phyloP scores from a whole-genome alignment of 2,888 invertebrate genomes.

The Patella caerulea region DNA sequence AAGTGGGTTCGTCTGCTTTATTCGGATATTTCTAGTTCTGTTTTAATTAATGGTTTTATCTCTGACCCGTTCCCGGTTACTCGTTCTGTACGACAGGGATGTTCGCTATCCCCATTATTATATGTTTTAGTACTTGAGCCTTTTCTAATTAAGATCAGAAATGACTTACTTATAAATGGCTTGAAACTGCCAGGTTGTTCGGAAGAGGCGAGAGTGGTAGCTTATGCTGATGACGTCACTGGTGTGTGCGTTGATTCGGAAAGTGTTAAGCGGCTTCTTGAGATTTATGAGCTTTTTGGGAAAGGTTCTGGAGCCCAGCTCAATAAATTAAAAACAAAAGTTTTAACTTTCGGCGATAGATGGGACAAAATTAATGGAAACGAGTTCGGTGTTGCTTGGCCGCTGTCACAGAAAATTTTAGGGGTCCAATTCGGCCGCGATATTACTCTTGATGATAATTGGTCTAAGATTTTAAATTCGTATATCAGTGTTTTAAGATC shows the following conservation, averaged over 20 bases:
- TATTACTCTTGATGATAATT: background rate
- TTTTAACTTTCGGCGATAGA: background rate
- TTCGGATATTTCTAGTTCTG: constrained; percentile 29
- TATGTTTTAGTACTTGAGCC: constrained; percentile 34
- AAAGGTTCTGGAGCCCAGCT: background rate
- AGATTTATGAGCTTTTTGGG: constrained; percentile 6
- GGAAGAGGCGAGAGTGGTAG: background rate
- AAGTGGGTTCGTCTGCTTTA: background rate
- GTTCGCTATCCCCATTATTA: constrained; percentile 33
- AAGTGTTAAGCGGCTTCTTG: constrained; percentile 14
- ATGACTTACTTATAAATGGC: background rate
- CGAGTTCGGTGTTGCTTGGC: background rate
- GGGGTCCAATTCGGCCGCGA: background rate
- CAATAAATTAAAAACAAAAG: background rate
- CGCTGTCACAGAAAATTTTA: background rate
- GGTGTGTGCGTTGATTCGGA: constrained; percentile 13
- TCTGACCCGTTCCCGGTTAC: constrained; percentile 32
- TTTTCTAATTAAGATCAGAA: background rate
- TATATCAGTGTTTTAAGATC: background rate
- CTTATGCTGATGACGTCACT: constrained; percentile 29
- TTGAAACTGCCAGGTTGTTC: background rate
- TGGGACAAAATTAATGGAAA: no score
- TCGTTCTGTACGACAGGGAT: constrained; percentile 39
- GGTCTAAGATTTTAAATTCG: background rate
- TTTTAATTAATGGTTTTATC: constrained; percentile 36